Percentiles rank a stretch among this genome's conserved stretches.
Conservation (phyloP, 2,797 vertebrate genomes). For the Sebastes iracundus region DNA sequence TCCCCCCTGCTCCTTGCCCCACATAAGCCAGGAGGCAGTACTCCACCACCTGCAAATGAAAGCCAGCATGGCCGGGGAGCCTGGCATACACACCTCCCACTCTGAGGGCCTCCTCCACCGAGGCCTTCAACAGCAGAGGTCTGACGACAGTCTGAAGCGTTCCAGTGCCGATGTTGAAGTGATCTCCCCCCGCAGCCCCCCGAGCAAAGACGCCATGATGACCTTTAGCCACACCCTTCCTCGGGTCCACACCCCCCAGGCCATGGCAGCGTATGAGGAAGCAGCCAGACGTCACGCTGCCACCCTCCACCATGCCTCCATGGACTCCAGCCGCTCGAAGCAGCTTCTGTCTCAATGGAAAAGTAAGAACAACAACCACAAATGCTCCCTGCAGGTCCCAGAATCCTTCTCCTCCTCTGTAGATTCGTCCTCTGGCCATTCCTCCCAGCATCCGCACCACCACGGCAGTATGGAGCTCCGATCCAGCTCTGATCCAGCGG, state of each 20-base stretch:
- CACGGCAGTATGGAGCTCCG: conserved; percentile 90
- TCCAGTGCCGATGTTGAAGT: conserved; percentile 89
- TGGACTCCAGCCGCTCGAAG: conserved; percentile 95
- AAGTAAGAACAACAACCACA: conserved; percentile 92
- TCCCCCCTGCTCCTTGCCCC: conserved; percentile 86
- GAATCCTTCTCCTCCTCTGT: conserved; percentile 78
- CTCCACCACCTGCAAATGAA: conserved; percentile 90
- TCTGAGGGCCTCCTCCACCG: conserved; percentile 89
- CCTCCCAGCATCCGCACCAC: conserved; percentile 81
- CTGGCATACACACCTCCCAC: conserved; percentile 83
- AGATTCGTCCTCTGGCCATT: conserved; percentile 65
- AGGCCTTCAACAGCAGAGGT: conserved; percentile 76
- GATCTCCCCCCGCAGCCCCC: conserved; percentile 88
- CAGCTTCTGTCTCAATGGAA: conserved; percentile 98
- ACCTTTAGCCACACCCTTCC: conserved; percentile 98
- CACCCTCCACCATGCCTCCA: conserved; percentile 92
- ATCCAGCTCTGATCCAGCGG: conserved; percentile 88
- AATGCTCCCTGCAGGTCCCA: conserved; percentile 90
- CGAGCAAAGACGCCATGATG: conserved; percentile 90
- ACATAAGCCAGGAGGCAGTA: conserved; percentile 89
- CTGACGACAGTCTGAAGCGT: conserved; percentile 86
- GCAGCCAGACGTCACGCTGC: conserved; percentile 89
- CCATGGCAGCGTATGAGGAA: conserved; percentile 88
- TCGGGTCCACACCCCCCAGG: conserved; percentile 88
- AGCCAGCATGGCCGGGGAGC: conserved; percentile 82